Evolutionary conservation across 92 coral and sea anemone species (phyloP), one percentile per base, ranked within the genome.

Genomic region (Galaxea fascicularis): DNA sequence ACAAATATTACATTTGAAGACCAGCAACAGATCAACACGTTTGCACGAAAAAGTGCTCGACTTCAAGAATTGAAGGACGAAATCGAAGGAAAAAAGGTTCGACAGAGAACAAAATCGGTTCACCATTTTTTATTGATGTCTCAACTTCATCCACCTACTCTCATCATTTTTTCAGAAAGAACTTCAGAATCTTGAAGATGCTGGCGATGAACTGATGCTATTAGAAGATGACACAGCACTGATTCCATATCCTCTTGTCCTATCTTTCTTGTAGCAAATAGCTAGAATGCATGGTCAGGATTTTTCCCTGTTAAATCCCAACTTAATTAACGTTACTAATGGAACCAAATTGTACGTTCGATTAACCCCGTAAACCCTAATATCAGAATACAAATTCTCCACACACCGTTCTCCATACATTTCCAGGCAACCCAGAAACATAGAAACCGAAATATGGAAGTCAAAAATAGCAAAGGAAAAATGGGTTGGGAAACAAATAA

Each of bases 1-100:
- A 94, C 95, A 39, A 92, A 96, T 30, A 93, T 96, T 35, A 96
- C 98, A 15, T 85, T 92, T 68, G 98, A 96, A 86, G 98, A 96
- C 59, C 98, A 96, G 74, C 96, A 96, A 66, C 89, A 87, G 71
- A 96, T 96, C 56, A 96, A 96, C 85, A 96, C 95, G 0, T 96
- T 96, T 75, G 98, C 98, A 41, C 94, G 98, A 25, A 92, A 92
- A 74, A 96, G 93, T 74, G 92, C 97, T 3, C 88, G 88, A 76
- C 53, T 96, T 74, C 90, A 90, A 64, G 98, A 96, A 84, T 77
- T 94, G 67, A 95, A 96, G 78, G 98, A 88, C 26, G 95, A 96
- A 72, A 93, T 96, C 45, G 93, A 83, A 22, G 93, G 82, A 60
- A 96, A 96, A 84, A 96, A 94, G 94, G 98, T 92, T 18, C 59